Base-by-base conservation (phyloP, 2,888 invertebrate species). In the Agonopterix arenella region DNA sequence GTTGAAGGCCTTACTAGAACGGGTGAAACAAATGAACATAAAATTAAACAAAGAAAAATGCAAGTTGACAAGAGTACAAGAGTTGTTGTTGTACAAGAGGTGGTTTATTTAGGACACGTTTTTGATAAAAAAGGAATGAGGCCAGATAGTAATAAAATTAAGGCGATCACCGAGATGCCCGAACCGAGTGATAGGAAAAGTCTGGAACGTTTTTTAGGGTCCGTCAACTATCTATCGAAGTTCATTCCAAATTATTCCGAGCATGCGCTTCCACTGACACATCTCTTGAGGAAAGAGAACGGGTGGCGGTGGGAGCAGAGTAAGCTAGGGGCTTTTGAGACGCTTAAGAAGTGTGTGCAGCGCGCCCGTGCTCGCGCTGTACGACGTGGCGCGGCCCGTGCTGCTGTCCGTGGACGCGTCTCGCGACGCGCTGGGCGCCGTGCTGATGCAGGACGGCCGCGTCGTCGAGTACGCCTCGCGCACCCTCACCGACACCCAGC, bases 391-490 rank as follows among this genome's bases (percentile, higher is more conserved):
- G 2, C 8, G 11, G 40, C 55, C 51, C 10, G 46, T 43, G 16
- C 40, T 49, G 41, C 5, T 58, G 44, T 53, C 58, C 16, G 60
- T 62, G 11, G 62, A 60, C 49, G 58, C 61, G 36, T 49, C 50
- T 16, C 9, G 48, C 38, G 48, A 13, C 8, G 60, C 56, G 42
- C 46, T 61, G 40, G 60, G 63, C 41, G 61, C 62, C 4, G 58
- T 58, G 43, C 49, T 60, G 18, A 10, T 61, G 50, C 61, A 63
- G 51, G 49, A 37, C 47, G 57, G 55, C 18, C 56, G 56, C 5
- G 55, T 56, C n/a, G 55, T 61, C 8, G 58, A 57, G 52, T 58
- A 52, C 45, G 59, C 57, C n/a, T 55, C 57, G 41, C 55, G 52
- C 44, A 57, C 56, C 8, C 57, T 13, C 13, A 13, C 13, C 13